A percentile compares a stretch with the other conserved stretches of the same genome.
Conservation (phyloP, 2,113 vertebrate species). For the Phrynosoma blainvillii region DNA sequence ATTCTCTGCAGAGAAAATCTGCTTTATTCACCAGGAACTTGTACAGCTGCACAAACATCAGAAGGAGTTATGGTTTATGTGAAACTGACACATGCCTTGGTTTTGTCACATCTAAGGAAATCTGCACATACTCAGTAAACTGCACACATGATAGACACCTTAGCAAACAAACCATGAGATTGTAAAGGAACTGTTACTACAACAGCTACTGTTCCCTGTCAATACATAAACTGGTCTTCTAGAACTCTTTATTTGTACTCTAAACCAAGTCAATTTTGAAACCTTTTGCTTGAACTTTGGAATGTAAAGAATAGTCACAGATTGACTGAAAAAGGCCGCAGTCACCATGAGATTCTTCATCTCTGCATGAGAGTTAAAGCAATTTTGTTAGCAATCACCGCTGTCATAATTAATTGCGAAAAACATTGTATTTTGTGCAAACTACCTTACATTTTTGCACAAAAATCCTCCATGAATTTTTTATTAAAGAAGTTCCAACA, state of each 20-base stretch:
- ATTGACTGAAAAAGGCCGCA: too few species aligned
- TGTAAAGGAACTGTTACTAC: background rate
- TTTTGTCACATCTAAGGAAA: background rate
- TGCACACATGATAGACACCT: background rate
- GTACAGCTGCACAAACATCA: background rate
- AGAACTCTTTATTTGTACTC: slow-evolving; percentile 33
- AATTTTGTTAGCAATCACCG: too few species aligned
- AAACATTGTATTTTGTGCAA: too few species aligned
- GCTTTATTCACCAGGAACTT: background rate
- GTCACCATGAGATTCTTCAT: too few species aligned
- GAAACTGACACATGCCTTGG: rapidly evolving
- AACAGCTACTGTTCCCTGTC: background rate
- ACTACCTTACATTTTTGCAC: too few species aligned
- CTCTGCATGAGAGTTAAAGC: too few species aligned
- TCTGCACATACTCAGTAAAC: background rate
- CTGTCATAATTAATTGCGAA: too few species aligned
- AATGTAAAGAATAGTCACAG: too few species aligned
- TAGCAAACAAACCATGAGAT: background rate
- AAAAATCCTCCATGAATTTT: too few species aligned
- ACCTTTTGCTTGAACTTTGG: background rate
- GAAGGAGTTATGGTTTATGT: background rate
- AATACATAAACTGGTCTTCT: background rate
- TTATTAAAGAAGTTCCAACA: background rate
- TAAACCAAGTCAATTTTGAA: background rate
- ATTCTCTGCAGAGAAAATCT: background rate